Evolutionary conservation across 2,888 invertebrate genomes (phyloP).

Genomic region (Eulithis prunata): DNA sequence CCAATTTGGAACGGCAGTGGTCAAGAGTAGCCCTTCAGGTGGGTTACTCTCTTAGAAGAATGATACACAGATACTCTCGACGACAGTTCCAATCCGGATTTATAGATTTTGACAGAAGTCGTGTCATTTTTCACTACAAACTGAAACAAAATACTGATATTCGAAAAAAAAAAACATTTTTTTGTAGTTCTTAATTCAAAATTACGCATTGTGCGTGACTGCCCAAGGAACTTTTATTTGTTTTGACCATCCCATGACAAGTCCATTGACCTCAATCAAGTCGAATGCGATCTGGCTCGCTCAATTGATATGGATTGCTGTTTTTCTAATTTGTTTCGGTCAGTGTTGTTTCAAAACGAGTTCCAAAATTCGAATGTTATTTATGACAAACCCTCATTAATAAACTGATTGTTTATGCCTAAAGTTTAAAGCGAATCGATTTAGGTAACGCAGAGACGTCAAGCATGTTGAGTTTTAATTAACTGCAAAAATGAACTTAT

Average conservation of each 20-base stretch:
- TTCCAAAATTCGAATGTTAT: slow-evolving; percentile 2
- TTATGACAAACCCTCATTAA: background rate
- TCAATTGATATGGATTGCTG: slow-evolving; percentile 33
- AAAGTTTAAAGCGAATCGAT: background rate
- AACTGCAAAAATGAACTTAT: too few species aligned
- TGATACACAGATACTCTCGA: too few species aligned
- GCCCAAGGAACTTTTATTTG: slow-evolving; percentile 11
- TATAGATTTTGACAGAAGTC: too few species aligned
- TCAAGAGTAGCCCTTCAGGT: too few species aligned
- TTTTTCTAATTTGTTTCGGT: slow-evolving; percentile 21
- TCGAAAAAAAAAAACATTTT: too few species aligned
- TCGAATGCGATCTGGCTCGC: slow-evolving; percentile 9
- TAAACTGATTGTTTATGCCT: background rate
- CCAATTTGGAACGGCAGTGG: too few species aligned
- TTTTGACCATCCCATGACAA: slow-evolving; percentile 18
- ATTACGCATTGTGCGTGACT: background rate
- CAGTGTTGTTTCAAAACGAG: slow-evolving; percentile 6
- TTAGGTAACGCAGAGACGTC: too few species aligned
- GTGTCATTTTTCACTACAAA: too few species aligned
- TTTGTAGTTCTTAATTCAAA: background rate
- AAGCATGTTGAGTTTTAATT: too few species aligned
- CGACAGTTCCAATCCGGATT: too few species aligned
- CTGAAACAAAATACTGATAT: too few species aligned
- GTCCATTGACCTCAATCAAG: slow-evolving; percentile 38
- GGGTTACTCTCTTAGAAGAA: too few species aligned